Conservation (phyloP, 2,113 vertebrate species). For the Orcinus orca region DNA sequence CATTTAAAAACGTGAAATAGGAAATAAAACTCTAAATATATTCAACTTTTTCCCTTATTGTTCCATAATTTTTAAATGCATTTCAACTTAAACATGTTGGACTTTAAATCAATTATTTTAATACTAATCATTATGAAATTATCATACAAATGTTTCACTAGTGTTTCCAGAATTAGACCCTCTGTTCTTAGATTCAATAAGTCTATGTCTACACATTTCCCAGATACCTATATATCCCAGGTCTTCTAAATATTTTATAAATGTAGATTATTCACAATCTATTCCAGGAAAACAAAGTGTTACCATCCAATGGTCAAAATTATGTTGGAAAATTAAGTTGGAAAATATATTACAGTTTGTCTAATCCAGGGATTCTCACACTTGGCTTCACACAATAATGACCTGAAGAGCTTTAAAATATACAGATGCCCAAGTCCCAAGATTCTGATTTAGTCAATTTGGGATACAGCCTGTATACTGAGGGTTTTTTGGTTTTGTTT, state of each 20-base stretch:
- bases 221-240: neutral
- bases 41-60: neutral
- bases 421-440: neutral
- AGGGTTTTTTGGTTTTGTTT: neutral
- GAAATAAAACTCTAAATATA: conserved; percentile 45
- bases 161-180: conserved; percentile 35
- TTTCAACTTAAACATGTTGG: conserved; percentile 22
- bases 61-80: conserved; percentile 5
- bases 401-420: neutral
- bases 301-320: neutral
- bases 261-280: neutral
- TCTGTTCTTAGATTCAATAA: neutral
- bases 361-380: neutral
- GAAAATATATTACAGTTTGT: conserved; percentile 1
- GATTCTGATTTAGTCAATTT: neutral
- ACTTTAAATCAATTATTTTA: neutral
- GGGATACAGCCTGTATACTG: neutral
- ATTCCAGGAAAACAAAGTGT: neutral
- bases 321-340: neutral
- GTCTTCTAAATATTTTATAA: conserved; percentile 6
- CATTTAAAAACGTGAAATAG: neutral
- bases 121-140: conserved; percentile 25
- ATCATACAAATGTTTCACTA: neutral
- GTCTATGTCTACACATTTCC: neutral
- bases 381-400: neutral